These are phyloP conservation scores for Cydia strobilella DNA, from an alignment of 1,140 invertebrate genomes.

Conservation along the genomic window DNA sequence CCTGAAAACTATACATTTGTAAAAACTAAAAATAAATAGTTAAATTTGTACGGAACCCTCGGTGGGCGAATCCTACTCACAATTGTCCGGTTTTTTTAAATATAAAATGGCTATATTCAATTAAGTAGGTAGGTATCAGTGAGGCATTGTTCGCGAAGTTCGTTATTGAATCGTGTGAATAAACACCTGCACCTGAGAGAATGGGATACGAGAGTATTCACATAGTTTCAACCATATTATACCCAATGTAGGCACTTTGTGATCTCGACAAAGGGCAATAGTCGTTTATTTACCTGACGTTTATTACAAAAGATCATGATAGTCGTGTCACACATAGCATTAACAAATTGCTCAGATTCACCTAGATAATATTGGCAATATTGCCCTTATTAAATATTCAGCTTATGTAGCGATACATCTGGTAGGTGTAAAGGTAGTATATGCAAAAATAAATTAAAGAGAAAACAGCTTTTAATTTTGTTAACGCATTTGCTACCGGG, in stretches of 20 bases:
- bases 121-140: not conserved
- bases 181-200: not conserved
- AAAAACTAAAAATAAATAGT: no score
- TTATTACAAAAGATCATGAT: slow-evolving; percentile 11
- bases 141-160: slow-evolving; percentile 5
- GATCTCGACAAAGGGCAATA: not conserved
- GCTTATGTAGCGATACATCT: not conserved
- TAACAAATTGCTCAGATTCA: not conserved
- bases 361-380: not conserved
- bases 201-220: slow-evolving; percentile 12
- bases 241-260: not conserved
- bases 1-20: no score
- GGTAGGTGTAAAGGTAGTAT: no score
- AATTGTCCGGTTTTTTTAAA: no score
- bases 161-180: slow-evolving; percentile 18
- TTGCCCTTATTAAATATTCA: not conserved
- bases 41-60: no score
- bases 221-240: not conserved
- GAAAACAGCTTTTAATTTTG: not conserved
- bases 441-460: no score
- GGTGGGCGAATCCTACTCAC: no score
- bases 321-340: not conserved
- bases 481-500: not conserved
- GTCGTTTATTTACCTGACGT: slow-evolving; percentile 7
- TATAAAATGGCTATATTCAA: not conserved